These are phyloP conservation scores for Brachymystax lenok DNA, from an alignment of 2,797 vertebrate genomes.

Conservation along the genomic window DNA sequence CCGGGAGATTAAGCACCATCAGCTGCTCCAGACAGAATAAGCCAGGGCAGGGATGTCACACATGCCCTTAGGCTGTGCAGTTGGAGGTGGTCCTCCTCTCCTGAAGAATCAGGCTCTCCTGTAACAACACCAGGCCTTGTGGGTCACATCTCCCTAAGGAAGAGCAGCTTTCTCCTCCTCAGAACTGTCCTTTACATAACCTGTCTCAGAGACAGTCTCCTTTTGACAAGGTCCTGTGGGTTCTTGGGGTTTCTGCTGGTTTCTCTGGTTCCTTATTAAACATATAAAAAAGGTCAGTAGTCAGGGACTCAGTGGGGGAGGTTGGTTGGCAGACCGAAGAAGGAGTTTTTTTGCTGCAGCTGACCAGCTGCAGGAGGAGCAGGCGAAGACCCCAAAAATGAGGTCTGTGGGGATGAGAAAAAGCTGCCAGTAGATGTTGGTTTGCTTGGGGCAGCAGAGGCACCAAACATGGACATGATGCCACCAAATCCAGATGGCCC, in stretches of 20 bases:
- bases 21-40: too few species aligned
- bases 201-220: slow-evolving; percentile 28
- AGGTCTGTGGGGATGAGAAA: slow-evolving; percentile 80
- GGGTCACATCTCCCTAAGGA: slow-evolving; percentile 19
- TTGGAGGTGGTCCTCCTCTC: slow-evolving; percentile 31
- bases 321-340: slow-evolving; percentile 83
- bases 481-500: slow-evolving; percentile 86
- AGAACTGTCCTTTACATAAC: slow-evolving; percentile 24
- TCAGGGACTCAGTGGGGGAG: slow-evolving; percentile 79
- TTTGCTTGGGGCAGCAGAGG: slow-evolving; percentile 78
- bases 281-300: slow-evolving; percentile 84
- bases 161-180: slow-evolving; percentile 23
- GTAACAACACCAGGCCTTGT: slow-evolving; percentile 3
- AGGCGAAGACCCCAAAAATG: slow-evolving; percentile 72
- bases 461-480: slow-evolving; percentile 91
- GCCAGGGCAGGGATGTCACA: slow-evolving; percentile 79
- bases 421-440: slow-evolving; percentile 78
- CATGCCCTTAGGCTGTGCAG: slow-evolving; percentile 59
- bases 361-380: slow-evolving; percentile 59
- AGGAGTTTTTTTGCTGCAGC: slow-evolving; percentile 80
- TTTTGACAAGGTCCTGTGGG: not conserved
- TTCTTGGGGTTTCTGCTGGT: slow-evolving; percentile 52
- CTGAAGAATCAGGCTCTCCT: slow-evolving; percentile 21
- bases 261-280: slow-evolving; percentile 84
- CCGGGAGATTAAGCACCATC: slow-evolving; percentile 77